These are phyloP conservation scores for Pristionchus mayeri DNA, from an alignment of 2,888 invertebrate species.

Conservation along the genomic window DNA sequence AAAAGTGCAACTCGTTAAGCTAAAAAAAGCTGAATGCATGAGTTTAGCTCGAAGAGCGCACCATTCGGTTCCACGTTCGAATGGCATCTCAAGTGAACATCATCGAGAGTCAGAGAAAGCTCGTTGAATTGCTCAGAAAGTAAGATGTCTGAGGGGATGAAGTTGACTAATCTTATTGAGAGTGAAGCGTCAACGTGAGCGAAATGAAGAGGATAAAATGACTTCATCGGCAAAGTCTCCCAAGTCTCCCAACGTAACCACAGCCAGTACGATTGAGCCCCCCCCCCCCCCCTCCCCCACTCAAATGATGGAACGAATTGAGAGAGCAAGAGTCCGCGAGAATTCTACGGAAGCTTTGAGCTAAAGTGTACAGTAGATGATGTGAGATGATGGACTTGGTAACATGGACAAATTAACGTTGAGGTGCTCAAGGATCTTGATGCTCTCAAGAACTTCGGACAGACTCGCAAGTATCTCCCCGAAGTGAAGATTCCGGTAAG, in stretches of 20 bases:
- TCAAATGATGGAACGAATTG: neutral
- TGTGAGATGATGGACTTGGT: neutral
- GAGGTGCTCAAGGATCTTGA: neutral
- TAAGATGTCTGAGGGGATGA: neutral
- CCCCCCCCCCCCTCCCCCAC: too few species aligned
- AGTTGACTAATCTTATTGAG: neutral
- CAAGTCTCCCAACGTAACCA: neutral
- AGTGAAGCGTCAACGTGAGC: conserved; percentile 17
- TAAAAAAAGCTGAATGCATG: neutral
- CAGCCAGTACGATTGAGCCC: neutral
- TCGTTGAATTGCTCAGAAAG: conserved; percentile 38
- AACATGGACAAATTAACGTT: neutral
- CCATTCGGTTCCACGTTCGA: conserved; percentile 13
- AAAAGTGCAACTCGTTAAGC: neutral
- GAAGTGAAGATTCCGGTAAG: conserved; percentile 26
- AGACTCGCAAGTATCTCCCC: conserved; percentile 29
- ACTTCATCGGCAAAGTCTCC: neutral
- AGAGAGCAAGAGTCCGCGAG: neutral
- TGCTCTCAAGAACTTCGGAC: neutral
- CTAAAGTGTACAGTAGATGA: neutral
- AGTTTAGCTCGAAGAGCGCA: neutral
- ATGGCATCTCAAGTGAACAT: conserved; percentile 23
- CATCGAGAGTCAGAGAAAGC: conserved; percentile 31
- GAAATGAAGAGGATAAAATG: neutral
- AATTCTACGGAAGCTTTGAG: conserved; percentile 28